These are phyloP conservation scores for Pangasius mekongensis DNA, from an alignment of 2,797 vertebrate genomes.

Conservation along the genomic window DNA sequence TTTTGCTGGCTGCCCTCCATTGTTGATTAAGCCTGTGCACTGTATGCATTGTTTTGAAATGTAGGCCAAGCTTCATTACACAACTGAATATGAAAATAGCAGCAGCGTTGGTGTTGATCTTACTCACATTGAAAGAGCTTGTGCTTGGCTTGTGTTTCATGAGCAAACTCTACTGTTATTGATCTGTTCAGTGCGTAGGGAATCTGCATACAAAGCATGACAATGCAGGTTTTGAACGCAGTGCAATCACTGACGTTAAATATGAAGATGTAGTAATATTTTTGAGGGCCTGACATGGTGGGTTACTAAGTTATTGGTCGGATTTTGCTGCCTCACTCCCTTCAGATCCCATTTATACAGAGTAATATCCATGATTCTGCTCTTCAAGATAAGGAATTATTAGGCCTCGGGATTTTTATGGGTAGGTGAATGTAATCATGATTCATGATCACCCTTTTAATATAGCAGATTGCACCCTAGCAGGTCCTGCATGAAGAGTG, in stretches of 20 bases:
- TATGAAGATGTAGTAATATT: not conserved
- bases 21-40: constrained; percentile 46
- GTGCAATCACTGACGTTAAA: not conserved
- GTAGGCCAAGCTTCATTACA: constrained; percentile 57
- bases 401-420: not conserved
- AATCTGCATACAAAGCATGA: constrained; percentile 26
- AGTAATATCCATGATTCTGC: constrained; percentile 25
- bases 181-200: not conserved
- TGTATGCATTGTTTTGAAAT: constrained; percentile 58
- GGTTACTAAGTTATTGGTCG: constrained; percentile 9
- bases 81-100: constrained; percentile 56
- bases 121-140: constrained; percentile 44
- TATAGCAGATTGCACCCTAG: constrained; percentile 10
- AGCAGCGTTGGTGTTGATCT: constrained; percentile 44
- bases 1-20: constrained; percentile 40
- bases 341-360: constrained; percentile 15
- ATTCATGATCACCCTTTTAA: constrained; percentile 26
- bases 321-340: not conserved
- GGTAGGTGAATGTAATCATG: not conserved
- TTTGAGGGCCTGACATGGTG: not conserved
- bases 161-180: constrained; percentile 27
- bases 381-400: constrained; percentile 32
- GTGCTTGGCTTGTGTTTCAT: constrained; percentile 38
- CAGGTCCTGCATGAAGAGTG: not conserved
- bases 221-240: constrained; percentile 12